These are phyloP conservation scores for Serrognathus titanus DNA, from an alignment of 2,888 invertebrate genomes.

Conservation along the genomic window DNA sequence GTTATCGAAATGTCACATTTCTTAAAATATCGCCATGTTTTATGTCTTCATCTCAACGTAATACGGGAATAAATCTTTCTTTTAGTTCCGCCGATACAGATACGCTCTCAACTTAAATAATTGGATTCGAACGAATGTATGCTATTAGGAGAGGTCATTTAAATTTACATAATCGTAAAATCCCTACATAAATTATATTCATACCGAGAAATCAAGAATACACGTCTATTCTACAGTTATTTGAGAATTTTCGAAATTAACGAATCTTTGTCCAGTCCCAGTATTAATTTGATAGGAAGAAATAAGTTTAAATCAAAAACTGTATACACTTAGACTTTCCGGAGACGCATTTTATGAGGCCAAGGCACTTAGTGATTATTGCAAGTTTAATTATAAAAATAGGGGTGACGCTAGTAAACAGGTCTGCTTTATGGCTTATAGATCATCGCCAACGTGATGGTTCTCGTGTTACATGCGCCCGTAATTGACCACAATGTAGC, in stretches of 20 bases:
- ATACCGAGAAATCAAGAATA: too few relatives aligned
- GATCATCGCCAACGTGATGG: constrained; percentile 35
- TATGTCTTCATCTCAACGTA: constrained; percentile 31
- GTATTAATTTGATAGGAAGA: constrained; percentile 1
- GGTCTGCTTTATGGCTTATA: constrained; percentile 36
- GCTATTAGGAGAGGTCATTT: not conserved
- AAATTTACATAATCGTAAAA: not conserved
- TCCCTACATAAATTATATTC: too few relatives aligned
- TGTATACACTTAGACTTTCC: constrained; percentile 29
- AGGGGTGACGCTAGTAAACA: constrained; percentile 39
- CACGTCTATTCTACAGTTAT: too few relatives aligned
- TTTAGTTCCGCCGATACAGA: constrained; percentile 13
- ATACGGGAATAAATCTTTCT: constrained; percentile 15
- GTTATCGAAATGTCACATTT: constrained; percentile 33
- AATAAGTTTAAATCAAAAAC: constrained; percentile 32
- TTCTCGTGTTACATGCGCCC: constrained; percentile 27
- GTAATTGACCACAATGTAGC: constrained; percentile 33
- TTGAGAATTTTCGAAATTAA: too few relatives aligned
- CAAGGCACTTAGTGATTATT: constrained; percentile 36
- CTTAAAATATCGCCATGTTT: constrained; percentile 31
- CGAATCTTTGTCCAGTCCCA: too few relatives aligned
- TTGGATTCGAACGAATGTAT: constrained; percentile 1
- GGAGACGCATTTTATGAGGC: constrained; percentile 31
- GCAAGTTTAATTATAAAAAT: constrained; percentile 39
- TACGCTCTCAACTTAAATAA: constrained; percentile 13